phyloP scores from a whole-genome alignment of 2,888 invertebrate genomes.

The Cataglyphis livida region DNA sequence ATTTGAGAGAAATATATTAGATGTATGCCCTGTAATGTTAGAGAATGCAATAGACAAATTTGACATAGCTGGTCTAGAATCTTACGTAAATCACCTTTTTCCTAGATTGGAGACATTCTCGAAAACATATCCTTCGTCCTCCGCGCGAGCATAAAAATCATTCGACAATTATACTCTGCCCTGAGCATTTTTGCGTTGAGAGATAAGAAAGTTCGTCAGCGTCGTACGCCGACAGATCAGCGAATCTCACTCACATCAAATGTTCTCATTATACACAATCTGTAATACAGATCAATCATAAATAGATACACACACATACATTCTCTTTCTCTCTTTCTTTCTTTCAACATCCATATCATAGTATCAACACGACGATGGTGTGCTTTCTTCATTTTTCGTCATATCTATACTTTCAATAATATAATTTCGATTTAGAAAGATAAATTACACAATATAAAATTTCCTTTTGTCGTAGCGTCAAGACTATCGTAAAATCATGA shows the following conservation, averaged over 20 bases:
- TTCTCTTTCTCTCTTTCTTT: neutral
- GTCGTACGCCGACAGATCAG: neutral
- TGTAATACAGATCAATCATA: constrained; percentile 18
- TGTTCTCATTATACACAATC: neutral
- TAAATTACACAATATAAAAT: constrained; percentile 31
- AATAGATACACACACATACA: constrained; percentile 5
- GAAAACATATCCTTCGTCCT: neutral
- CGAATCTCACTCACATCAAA: neutral
- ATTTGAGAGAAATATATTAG: neutral
- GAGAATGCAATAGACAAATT: neutral
- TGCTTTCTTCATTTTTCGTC: neutral
- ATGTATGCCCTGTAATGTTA: neutral
- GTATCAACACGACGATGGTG: neutral
- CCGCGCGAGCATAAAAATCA: neutral
- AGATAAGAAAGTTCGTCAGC: constrained; percentile 25
- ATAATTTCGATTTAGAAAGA: constrained; percentile 37
- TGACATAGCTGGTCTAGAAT: neutral
- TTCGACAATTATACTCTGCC: constrained; percentile 2
- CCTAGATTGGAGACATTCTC: neutral
- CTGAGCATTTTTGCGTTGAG: constrained; percentile 35
- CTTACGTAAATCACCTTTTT: neutral
- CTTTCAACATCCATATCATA: neutral
- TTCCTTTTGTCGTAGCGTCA: neutral
- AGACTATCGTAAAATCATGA: constrained; percentile 5
- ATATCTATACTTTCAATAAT: constrained; percentile 39